Base-by-base conservation (phyloP, 1,140 invertebrate species). In the Diorhabda carinulata region DNA sequence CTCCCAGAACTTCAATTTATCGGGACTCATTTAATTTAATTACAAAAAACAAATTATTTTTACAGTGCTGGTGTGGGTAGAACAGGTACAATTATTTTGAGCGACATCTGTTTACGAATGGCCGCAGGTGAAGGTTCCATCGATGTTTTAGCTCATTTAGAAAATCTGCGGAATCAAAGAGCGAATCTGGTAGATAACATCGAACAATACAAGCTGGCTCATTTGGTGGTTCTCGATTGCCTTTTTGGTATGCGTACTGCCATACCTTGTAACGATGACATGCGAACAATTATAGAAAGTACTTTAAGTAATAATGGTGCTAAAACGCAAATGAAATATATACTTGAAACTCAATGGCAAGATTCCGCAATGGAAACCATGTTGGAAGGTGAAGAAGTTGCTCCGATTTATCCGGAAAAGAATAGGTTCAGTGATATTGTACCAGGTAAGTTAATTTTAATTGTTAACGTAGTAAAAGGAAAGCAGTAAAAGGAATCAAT, bases 111-210 rank as follows among this genome's bases (percentile, higher is more conserved):
- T 43, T 81, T 96, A 64, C 91, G 91, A 77, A 85, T 86, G 70
- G 82, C 89, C 43, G 84, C 83, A 72, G 83, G 85, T 64, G 86
- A 86, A 72, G 84, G 84, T 70, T 86, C 87, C 73, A 86, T 96
- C 2, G 94, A 96, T 80, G 89, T 95, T 10, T 95, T 93, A 77
- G 89, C 90, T 70, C 90, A 91, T 58, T 92, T 96, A 2, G 88
- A 90, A 73, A 87, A 91, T 77, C 86, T 97, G 79, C 83, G 94
- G 44, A 86, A 87, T 71, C 89, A 95, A 78, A 81, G 95, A 68
- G 87, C 92, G 68, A 92, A 92, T 82, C 93, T 96, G 92, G 93
- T 96, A 2, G 78, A 80, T 65, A 80, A 78, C 58, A 42, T 74
- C 2, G 75, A 79, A 61, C 79, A 80, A 61, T 80, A 80, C 66